Conservation (phyloP, 2,888 invertebrate genomes). For the Phyllotreta striolata region DNA sequence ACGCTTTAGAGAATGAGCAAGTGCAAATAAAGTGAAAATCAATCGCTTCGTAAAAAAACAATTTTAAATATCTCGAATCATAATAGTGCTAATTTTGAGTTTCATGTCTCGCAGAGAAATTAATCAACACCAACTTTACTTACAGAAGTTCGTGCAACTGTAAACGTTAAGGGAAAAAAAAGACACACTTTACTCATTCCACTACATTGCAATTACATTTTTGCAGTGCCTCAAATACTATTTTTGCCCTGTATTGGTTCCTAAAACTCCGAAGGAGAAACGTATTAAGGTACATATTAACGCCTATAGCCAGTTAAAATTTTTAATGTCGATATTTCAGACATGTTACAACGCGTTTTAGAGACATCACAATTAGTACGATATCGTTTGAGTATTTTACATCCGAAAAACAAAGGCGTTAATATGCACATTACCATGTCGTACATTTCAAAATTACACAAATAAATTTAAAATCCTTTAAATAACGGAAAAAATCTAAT, state of each 20-base stretch:
- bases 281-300: slow-evolving; percentile 27
- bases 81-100: too few relatives aligned
- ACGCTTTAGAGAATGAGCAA: slow-evolving; percentile 22
- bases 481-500: slow-evolving; percentile 21
- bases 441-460: too few relatives aligned
- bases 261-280: slow-evolving; percentile 6
- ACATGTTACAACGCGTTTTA: too few relatives aligned
- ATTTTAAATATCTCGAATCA: background rate
- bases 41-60: background rate
- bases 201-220: slow-evolving; percentile 41
- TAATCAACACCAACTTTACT: slow-evolving; percentile 3
- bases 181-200: slow-evolving; percentile 36
- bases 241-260: slow-evolving; percentile 53
- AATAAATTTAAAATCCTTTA: background rate
- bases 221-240: slow-evolving; percentile 49
- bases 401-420: too few relatives aligned
- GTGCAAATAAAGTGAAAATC: background rate
- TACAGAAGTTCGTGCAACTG: background rate
- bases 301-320: slow-evolving; percentile 2
- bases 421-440: too few relatives aligned
- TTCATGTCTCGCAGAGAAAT: background rate
- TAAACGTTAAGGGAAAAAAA: slow-evolving; percentile 23
- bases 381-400: too few relatives aligned
- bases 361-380: too few relatives aligned
- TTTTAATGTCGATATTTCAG: too few relatives aligned